Percentiles rank a stretch among this genome's conserved stretches.
Evolutionary conservation across 2,113 vertebrate species (phyloP).

Genomic region (Promerops cafer): DNA sequence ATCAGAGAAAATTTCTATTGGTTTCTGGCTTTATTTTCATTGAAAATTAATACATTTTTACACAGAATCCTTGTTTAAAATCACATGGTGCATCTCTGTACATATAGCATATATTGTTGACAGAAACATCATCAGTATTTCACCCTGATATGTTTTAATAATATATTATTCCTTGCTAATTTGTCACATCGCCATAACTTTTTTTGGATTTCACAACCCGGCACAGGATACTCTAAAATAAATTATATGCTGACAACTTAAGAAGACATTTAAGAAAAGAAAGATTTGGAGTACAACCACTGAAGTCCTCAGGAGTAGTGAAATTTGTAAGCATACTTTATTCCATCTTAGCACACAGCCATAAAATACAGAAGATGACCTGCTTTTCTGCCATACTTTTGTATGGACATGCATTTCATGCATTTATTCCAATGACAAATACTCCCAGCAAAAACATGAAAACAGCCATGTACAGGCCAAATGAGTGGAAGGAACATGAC

Average conservation of each 20-base stretch:
- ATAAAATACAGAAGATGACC: not conserved
- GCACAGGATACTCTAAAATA: not conserved
- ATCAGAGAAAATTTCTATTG: not conserved
- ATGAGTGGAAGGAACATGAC: not conserved
- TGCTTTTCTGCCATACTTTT: not conserved
- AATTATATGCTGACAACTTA: not conserved
- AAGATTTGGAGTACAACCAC: not conserved
- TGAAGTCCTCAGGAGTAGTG: not conserved
- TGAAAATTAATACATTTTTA: not conserved
- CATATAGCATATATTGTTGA: not conserved
- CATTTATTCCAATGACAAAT: not conserved
- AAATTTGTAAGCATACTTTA: not conserved
- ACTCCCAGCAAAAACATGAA: not conserved
- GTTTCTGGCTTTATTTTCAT: not conserved
- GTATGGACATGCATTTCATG: not conserved
- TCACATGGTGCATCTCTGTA: accelerated
- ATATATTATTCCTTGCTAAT: not conserved
- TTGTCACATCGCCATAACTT: not conserved
- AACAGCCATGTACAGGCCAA: not conserved
- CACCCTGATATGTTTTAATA: not conserved
- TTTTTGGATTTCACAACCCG: not conserved
- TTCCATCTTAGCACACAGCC: not conserved
- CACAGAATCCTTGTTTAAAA: accelerated
- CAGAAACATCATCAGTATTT: not conserved
- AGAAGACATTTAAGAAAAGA: not conserved